Conservation (phyloP, 2,113 vertebrate genomes). For the Pimephales promelas region DNA sequence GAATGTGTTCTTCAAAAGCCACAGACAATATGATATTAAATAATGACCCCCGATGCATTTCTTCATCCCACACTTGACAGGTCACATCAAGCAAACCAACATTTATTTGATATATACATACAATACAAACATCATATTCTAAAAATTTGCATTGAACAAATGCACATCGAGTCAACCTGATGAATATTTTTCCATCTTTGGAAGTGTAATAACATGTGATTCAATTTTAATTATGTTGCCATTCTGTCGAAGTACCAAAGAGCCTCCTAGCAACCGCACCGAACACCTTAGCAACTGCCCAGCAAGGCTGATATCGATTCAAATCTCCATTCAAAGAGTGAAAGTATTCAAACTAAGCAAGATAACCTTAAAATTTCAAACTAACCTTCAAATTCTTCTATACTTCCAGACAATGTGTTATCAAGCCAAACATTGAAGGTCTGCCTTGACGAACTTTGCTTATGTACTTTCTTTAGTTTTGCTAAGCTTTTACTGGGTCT, state of each 20-base stretch:
- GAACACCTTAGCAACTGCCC: background rate
- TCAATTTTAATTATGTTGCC: background rate
- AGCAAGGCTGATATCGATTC: background rate
- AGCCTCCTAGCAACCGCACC: background rate
- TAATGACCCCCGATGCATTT: background rate
- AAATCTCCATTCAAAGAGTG: background rate
- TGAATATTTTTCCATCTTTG: background rate
- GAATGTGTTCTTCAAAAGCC: background rate
- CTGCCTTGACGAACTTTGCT: background rate
- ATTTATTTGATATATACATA: constrained; percentile 1
- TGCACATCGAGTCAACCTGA: background rate
- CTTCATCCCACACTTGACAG: constrained; percentile 8
- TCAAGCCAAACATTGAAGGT: background rate
- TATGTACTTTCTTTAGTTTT: background rate
- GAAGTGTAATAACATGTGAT: background rate
- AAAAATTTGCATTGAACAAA: background rate
- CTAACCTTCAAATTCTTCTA: background rate
- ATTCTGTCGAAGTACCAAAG: background rate
- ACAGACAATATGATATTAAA: background rate
- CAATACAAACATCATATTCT: constrained; percentile 12
- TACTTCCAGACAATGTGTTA: background rate
- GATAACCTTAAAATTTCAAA: constrained; percentile 10
- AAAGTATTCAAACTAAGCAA: background rate
- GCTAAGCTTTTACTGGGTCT: background rate
- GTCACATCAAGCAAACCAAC: background rate